Evolutionary conservation across 2,797 vertebrate genomes (phyloP).

Genomic region (Eupleurogrammus muticus): DNA sequence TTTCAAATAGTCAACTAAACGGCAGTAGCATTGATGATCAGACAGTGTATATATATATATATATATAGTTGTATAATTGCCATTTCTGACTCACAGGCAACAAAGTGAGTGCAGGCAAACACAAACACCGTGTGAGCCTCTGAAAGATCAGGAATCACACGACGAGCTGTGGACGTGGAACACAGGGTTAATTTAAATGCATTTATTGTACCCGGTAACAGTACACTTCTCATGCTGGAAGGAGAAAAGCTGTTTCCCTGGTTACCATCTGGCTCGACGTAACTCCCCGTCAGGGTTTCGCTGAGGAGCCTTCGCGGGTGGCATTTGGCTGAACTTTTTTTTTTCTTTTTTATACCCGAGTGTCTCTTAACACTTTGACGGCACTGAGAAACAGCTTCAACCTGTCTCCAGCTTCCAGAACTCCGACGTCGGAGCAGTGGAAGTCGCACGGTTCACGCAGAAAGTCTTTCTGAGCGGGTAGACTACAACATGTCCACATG

Average conservation of each 20-base stretch:
- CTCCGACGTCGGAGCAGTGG: background rate
- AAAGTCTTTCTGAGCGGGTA: background rate
- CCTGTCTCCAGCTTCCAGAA: background rate
- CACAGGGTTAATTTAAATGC: constrained; percentile 10
- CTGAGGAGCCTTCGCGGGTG: background rate
- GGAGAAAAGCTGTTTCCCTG: constrained; percentile 40
- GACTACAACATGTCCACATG: background rate
- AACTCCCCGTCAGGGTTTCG: background rate
- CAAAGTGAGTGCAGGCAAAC: background rate
- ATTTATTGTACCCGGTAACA: constrained; percentile 13
- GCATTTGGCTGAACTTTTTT: constrained; percentile 20
- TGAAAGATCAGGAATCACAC: background rate
- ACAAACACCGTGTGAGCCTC: background rate
- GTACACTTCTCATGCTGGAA: constrained; percentile 5
- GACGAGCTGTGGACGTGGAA: background rate
- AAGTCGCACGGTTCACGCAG: background rate
- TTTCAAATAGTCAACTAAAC: too few species aligned
- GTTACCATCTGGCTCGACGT: constrained; percentile 25
- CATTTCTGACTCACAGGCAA: background rate
- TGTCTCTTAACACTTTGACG: constrained; percentile 4
- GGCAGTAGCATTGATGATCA: too few species aligned
- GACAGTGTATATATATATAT: too few species aligned
- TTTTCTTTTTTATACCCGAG: too few species aligned
- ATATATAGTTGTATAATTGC: background rate
- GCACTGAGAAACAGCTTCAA: background rate